Evolutionary conservation across 2,797 vertebrate genomes (phyloP).

Genomic region (Odontamblyopus rebecca): DNA sequence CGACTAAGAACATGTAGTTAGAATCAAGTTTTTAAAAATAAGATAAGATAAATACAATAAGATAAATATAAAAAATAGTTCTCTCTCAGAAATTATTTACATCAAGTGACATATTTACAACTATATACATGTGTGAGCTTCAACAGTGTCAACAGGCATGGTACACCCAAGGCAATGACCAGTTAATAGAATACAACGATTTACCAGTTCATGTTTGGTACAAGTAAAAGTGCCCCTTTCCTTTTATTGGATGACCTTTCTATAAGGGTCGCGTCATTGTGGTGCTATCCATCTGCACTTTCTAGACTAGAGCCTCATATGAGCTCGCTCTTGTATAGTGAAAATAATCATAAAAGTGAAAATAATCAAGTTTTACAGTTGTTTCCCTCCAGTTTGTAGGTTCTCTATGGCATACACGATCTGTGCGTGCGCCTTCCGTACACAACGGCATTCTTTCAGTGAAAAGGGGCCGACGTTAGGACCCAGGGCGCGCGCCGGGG

Average conservation of each 20-base stretch:
- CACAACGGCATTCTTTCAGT: constrained; percentile 76
- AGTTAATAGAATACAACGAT: not conserved
- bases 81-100: no score
- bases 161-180: not conserved
- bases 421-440: constrained; percentile 46
- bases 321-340: not conserved
- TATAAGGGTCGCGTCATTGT: not conserved
- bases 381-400: not conserved
- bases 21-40: no score
- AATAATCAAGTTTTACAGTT: not conserved
- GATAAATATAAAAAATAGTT: no score
- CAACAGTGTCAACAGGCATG: not conserved
- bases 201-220: not conserved
- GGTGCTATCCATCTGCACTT: not conserved
- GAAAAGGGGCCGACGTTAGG: constrained; percentile 63
- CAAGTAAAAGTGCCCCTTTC: not conserved
- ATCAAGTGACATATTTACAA: no score
- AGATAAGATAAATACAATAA: no score
- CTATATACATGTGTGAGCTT: no score
- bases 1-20: no score
- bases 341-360: no score
- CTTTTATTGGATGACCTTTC: not conserved
- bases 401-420: constrained; percentile 51
- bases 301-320: not conserved
- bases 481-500: constrained; percentile 77